Evolutionary conservation across 2,888 invertebrate genomes (phyloP).

Genomic region (Anarsia innoxiella): DNA sequence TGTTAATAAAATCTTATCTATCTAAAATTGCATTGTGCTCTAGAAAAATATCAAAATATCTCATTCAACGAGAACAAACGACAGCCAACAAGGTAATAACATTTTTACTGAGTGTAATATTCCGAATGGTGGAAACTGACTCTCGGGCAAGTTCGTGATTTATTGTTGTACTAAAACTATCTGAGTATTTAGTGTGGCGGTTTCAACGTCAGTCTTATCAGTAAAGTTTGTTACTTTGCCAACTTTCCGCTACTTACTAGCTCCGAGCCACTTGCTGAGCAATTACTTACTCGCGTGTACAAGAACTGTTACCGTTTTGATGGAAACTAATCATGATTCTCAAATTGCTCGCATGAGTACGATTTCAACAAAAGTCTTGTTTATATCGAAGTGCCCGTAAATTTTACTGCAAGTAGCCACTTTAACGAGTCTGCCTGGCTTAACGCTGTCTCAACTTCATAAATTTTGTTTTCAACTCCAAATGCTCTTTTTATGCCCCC

Average conservation of each 20-base stretch:
- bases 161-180: constrained; percentile 56
- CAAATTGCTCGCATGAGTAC: background rate
- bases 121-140: constrained; percentile 27
- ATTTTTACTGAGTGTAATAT: constrained; percentile 10
- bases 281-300: constrained; percentile 30
- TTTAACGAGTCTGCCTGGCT: constrained; percentile 5
- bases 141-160: constrained; percentile 50
- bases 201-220: constrained; percentile 49
- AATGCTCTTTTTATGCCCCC: constrained; percentile 13
- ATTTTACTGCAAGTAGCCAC: constrained; percentile 2
- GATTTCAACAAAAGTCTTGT: background rate
- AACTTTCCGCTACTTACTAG: constrained; percentile 27
- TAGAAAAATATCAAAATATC: too few relatives aligned
- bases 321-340: constrained; percentile 2
- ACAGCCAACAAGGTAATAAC: constrained; percentile 24
- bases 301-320: constrained; percentile 16
- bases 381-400: background rate
- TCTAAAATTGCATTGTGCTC: too few relatives aligned
- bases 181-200: constrained; percentile 51
- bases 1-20: too few relatives aligned
- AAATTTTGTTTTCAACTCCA: constrained; percentile 9
- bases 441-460: constrained; percentile 11
- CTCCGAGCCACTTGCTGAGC: constrained; percentile 27
- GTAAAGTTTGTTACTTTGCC: constrained; percentile 32
- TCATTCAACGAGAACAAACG: too few relatives aligned